Conservation (phyloP, 2,888 invertebrate species). For the Drosophila nigricruria region DNA sequence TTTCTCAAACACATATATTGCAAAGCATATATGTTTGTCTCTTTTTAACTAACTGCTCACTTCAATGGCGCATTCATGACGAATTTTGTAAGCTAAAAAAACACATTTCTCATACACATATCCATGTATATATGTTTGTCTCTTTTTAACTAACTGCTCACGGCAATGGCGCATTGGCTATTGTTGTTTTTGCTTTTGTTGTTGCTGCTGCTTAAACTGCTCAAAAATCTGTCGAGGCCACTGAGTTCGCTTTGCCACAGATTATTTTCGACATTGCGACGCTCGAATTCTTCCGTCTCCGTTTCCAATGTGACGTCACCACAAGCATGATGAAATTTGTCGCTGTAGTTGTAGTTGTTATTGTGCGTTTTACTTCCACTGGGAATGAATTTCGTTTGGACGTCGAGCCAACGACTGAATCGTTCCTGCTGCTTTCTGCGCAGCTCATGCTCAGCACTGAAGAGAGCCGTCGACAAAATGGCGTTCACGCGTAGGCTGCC, state of each 20-base stretch:
- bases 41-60: conserved; percentile 63
- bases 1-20: conserved; percentile 24
- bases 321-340: conserved; percentile 35
- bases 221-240: conserved; percentile 87
- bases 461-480: conserved; percentile 86
- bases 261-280: conserved; percentile 77
- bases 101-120: conserved; percentile 22
- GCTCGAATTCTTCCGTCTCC: conserved; percentile 67
- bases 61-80: conserved; percentile 38
- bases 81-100: conserved; percentile 41
- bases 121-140: conserved; percentile 52
- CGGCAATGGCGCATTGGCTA: conserved; percentile 57
- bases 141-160: conserved; percentile 62
- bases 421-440: conserved; percentile 87
- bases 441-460: conserved; percentile 86
- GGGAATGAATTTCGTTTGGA: conserved; percentile 83
- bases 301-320: conserved; percentile 40
- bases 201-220: conserved; percentile 85
- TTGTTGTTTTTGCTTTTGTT: conserved; percentile 46
- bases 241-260: conserved; percentile 86
- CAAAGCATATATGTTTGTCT: conserved; percentile 53
- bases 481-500: conserved; percentile 87
- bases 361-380: conserved; percentile 62
- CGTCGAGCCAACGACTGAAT: conserved; percentile 86
- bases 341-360: conserved; percentile 49